These are phyloP conservation scores for Leucophora obtusa DNA, from an alignment of 2,888 invertebrate species.

Conservation along the genomic window DNA sequence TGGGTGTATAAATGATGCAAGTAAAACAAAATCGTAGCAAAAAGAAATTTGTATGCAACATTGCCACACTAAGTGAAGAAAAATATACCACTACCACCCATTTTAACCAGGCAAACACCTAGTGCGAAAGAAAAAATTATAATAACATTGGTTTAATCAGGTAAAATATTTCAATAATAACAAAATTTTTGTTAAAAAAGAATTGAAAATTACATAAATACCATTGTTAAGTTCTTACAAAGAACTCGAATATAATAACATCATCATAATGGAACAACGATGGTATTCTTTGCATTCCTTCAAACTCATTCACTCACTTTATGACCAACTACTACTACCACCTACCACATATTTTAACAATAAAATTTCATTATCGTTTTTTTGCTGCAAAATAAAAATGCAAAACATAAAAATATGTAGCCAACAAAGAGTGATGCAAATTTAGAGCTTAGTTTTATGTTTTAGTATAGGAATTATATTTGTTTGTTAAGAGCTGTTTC, in stretches of 20 bases:
- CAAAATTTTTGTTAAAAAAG: constrained; percentile 24
- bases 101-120: background rate
- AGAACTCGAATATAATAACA: background rate
- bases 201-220: constrained; percentile 37
- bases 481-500: no score
- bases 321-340: background rate
- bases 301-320: constrained; percentile 3
- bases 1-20: constrained; percentile 19
- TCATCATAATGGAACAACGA: background rate
- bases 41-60: constrained; percentile 28
- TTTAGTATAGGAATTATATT: no score
- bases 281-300: constrained; percentile 3
- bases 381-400: constrained; percentile 7
- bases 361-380: constrained; percentile 41
- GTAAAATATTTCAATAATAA: constrained; percentile 51
- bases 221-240: constrained; percentile 17
- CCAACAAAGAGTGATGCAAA: background rate
- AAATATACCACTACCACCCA: constrained; percentile 9
- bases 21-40: background rate
- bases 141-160: constrained; percentile 38
- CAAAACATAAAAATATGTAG: background rate
- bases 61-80: background rate
- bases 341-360: constrained; percentile 29
- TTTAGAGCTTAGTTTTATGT: no score
- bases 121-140: background rate